A percentile compares a stretch with the other conserved stretches of the same genome.
phyloP scores from a whole-genome alignment of 1,140 invertebrate genomes.

The Druon quercuslanigerum region DNA sequence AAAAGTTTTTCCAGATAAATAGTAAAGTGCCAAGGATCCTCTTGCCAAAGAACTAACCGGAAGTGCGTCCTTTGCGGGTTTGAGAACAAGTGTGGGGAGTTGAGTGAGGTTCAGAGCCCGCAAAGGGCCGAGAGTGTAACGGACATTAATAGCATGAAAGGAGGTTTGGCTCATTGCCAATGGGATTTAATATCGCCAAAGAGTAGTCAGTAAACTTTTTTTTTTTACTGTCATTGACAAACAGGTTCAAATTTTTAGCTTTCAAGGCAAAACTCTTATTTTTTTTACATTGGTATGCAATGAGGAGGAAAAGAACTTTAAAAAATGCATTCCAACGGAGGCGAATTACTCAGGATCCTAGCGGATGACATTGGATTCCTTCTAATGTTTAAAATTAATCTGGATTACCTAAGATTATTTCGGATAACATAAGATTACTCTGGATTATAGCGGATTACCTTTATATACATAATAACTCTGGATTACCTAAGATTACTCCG shows the following conservation, averaged over 20 bases:
- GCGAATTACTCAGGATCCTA: too few species aligned
- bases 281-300: too few species aligned
- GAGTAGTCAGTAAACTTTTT: slow-evolving; percentile 5
- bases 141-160: slow-evolving; percentile 35
- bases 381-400: too few species aligned
- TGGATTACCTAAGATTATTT: too few species aligned
- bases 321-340: too few species aligned
- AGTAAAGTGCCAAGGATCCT: slow-evolving; percentile 10
- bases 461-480: too few species aligned
- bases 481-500: too few species aligned
- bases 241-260: not conserved
- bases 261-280: not conserved
- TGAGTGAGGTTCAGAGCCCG: not conserved
- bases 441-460: too few species aligned
- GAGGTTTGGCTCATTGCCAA: slow-evolving; percentile 29
- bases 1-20: slow-evolving; percentile 15
- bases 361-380: too few species aligned
- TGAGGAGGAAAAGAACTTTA: too few species aligned
- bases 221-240: slow-evolving; percentile 14
- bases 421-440: too few species aligned
- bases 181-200: slow-evolving; percentile 37
- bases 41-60: not conserved
- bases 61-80: slow-evolving; percentile 7
- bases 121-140: slow-evolving; percentile 32
- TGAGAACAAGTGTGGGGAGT: not conserved